Percentiles rank a stretch among this genome's conserved stretches.
These are phyloP conservation scores for Phoeniculus purpureus DNA, from an alignment of 2,797 vertebrate genomes.

Conservation along the genomic window DNA sequence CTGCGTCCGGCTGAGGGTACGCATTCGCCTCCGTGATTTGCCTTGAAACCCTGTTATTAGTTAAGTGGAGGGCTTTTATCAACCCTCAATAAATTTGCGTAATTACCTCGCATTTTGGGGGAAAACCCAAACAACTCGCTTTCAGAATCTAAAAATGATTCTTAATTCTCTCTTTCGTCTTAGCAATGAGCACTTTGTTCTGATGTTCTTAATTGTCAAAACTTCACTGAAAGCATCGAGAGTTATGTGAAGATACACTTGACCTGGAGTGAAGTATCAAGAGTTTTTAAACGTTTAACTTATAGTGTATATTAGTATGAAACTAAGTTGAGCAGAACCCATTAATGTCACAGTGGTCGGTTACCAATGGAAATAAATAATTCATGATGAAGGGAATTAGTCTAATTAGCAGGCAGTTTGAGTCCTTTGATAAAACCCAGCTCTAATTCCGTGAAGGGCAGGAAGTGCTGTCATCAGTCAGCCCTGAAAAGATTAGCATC, in stretches of 20 bases:
- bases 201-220: constrained; percentile 1
- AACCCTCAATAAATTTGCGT: neutral
- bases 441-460: constrained; percentile 96
- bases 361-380: constrained; percentile 98
- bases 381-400: constrained; percentile 97
- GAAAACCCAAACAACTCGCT: neutral
- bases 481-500: constrained; percentile 98
- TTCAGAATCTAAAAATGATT: constrained; percentile 19
- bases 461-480: constrained; percentile 98
- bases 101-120: neutral
- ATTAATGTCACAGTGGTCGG: constrained; percentile 94
- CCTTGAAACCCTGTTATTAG: neutral
- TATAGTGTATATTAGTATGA: constrained; percentile 88
- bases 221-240: constrained; percentile 65
- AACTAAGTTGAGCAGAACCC: constrained; percentile 90
- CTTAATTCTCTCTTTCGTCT: neutral
- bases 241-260: constrained; percentile 71
- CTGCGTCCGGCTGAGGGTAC: neutral
- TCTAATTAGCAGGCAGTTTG: constrained; percentile 99
- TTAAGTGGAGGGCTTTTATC: neutral
- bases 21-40: neutral
- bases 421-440: constrained; percentile 95
- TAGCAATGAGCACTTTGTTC: neutral
- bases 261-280: constrained; percentile 78
- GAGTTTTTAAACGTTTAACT: constrained; percentile 83